Conservation (phyloP, 2,888 invertebrate species). For the Molorchus minor region DNA sequence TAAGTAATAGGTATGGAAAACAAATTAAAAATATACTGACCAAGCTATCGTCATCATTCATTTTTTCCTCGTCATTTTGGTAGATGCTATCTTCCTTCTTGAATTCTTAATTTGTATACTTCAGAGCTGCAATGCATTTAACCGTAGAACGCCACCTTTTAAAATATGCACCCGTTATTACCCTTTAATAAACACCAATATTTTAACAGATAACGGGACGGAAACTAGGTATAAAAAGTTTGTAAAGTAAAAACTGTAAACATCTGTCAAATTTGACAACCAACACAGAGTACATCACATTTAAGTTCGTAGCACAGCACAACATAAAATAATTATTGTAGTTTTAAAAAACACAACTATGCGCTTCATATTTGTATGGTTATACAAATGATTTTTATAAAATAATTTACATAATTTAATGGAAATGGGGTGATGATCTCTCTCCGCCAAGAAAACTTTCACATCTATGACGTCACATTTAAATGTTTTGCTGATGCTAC, state of each 20-base stretch:
- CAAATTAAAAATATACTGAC: slow-evolving; percentile 62
- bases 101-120: background rate
- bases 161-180: background rate
- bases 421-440: slow-evolving; percentile 18
- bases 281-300: background rate
- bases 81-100: slow-evolving; percentile 32
- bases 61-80: slow-evolving; percentile 75
- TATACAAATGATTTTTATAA: too few species aligned
- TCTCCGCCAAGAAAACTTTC: slow-evolving; percentile 50
- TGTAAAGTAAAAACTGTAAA: slow-evolving; percentile 34
- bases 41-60: slow-evolving; percentile 79
- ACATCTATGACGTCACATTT: slow-evolving; percentile 51
- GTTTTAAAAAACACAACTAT: too few species aligned
- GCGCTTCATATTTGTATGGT: too few species aligned
- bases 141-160: background rate
- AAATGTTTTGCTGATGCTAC: slow-evolving; percentile 20
- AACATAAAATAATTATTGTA: background rate
- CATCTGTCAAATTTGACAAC: slow-evolving; percentile 44
- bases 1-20: too few species aligned
- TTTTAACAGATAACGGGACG: background rate
- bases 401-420: background rate
- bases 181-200: background rate
- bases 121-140: background rate
- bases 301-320: slow-evolving; percentile 6
- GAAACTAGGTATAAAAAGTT: background rate